Percentiles rank a stretch among this genome's conserved stretches.
phyloP scores from a whole-genome alignment of 1,140 invertebrate genomes.

The Drosophila pectinifera region DNA sequence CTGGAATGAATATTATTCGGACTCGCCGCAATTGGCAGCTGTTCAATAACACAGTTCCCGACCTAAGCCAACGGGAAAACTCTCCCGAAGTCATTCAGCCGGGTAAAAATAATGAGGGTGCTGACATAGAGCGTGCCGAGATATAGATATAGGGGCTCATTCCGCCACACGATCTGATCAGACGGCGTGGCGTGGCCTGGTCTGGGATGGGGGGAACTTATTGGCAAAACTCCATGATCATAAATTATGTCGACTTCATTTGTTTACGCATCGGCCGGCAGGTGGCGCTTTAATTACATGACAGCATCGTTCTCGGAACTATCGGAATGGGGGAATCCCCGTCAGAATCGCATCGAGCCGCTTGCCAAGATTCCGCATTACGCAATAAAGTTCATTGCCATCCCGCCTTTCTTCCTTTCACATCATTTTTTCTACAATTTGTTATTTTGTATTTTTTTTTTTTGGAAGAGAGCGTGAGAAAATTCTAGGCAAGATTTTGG shows the following conservation, averaged over 20 bases:
- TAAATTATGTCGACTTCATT: constrained; percentile 79
- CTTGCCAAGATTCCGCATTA: constrained; percentile 78
- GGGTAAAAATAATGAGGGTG: constrained; percentile 16
- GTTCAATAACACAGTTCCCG: constrained; percentile 77
- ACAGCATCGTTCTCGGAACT: constrained; percentile 34
- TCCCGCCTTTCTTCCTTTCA: constrained; percentile 48
- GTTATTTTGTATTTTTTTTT: constrained; percentile 39
- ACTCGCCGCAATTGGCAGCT: constrained; percentile 72
- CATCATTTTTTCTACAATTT: constrained; percentile 64
- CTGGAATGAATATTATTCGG: constrained; percentile 65
- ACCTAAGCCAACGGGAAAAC: constrained; percentile 70
- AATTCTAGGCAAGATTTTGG: constrained; percentile 73
- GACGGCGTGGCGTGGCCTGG: constrained; percentile 52
- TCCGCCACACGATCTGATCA: constrained; percentile 35
- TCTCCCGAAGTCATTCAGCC: constrained; percentile 63
- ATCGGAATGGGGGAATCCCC: constrained; percentile 62
- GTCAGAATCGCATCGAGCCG: constrained; percentile 41
- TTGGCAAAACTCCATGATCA: constrained; percentile 84
- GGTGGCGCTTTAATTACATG: constrained; percentile 78
- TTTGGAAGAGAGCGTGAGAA: constrained; percentile 78
- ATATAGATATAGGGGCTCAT: constrained; percentile 33
- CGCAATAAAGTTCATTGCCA: constrained; percentile 71
- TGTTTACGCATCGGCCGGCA: constrained; percentile 72
- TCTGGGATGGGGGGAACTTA: constrained; percentile 59
- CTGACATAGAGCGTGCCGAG: constrained; percentile 4